Conservation (phyloP, 2,797 vertebrate genomes). For the Ciconia nigra region DNA sequence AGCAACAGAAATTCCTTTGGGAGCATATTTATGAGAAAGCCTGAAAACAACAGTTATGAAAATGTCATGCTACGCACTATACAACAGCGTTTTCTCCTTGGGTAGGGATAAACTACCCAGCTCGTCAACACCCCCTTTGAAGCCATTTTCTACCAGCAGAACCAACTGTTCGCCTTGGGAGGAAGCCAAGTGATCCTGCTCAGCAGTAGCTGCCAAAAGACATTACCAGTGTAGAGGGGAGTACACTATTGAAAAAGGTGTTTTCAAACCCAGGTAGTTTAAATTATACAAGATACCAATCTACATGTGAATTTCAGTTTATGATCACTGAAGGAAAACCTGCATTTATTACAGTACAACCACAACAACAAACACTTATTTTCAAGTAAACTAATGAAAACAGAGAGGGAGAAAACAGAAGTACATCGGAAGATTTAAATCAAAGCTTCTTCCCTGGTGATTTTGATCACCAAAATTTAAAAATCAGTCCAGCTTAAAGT, state of each 20-base stretch:
- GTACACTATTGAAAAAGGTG: background rate
- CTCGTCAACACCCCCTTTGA: background rate
- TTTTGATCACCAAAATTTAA: background rate
- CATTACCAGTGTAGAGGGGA: background rate
- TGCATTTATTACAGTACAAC: background rate
- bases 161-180: fast-evolving
- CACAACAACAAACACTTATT: no score
- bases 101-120: background rate
- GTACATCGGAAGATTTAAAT: background rate
- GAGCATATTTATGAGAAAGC: background rate
- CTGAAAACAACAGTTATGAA: background rate
- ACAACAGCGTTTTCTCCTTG: background rate
- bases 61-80: fast-evolving
- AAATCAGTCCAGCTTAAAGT: background rate
- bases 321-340: background rate
- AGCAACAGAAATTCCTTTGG: background rate
- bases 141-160: background rate
- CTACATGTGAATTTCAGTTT: background rate
- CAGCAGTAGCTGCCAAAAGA: background rate
- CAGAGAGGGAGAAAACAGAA: background rate
- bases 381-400: background rate
- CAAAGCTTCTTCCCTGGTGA: background rate
- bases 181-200: background rate
- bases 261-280: background rate
- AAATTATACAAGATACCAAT: background rate